Evolutionary conservation across 2,888 invertebrate species (phyloP), one percentile per base, ranked within the genome.

Genomic region (Diabrotica balteata): DNA sequence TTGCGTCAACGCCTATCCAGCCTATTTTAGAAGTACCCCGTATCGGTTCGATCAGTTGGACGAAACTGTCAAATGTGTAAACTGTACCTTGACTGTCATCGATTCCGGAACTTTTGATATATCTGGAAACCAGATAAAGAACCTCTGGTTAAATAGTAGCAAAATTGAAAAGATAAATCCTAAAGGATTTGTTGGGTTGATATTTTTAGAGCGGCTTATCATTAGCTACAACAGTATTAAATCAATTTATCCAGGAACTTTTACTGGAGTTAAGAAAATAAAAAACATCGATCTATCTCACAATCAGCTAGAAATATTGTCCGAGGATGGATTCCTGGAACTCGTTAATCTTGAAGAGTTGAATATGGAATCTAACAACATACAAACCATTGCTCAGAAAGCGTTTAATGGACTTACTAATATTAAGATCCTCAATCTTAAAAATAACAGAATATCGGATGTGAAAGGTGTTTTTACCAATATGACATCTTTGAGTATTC

Each of bases 21-120:
- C 55, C 10, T 83, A 76, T 74, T 84, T 84, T 73, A 80, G 80
- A 51, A 68, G 66, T 51, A 83, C 83, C n/a, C 74, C 76, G 7
- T 84, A 84, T 71, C 73, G 82, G 68, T 84, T 84, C 68, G 83
- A 84, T 70, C 82, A 82, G 67, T 73, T 83, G 52, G 84, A 83
- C 72, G 83, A 83, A 74, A 82, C 82, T 0, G 71, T 84, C 2
- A 73, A 76, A 17, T 84, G 84, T 66, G 43, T 79, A 6, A 80
- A 80, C 60, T 84, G 84, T 72, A 78, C 74, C 44, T 68, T 84
- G 43, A 74, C 75, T 8, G 74, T 68, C 0, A 72, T 84, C 9
- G 81, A 81, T 45, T 63, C 79, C 4, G 80, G 80, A 46, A 80
- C 80, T 1, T 84, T 84, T 66, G 84, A 84, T 72, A 79, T 84